A percentile compares a stretch with the other conserved stretches of the same genome.
phyloP scores from a whole-genome alignment of 2,888 invertebrate genomes.

The Eretmocerus hayati region DNA sequence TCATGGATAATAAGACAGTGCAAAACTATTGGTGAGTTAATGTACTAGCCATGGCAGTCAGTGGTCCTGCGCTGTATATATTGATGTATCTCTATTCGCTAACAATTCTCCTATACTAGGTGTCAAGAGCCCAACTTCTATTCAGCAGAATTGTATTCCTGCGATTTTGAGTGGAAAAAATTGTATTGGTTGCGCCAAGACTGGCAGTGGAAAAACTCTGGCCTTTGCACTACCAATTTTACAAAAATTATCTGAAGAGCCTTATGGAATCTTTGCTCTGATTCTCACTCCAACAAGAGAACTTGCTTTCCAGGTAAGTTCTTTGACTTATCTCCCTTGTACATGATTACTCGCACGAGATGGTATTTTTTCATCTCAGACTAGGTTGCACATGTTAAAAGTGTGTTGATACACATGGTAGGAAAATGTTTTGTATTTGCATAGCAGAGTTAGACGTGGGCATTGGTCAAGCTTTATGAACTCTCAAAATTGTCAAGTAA shows the following conservation, averaged over 20 bases:
- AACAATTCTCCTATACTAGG: conserved; percentile 58
- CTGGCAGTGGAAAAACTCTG: conserved; percentile 96
- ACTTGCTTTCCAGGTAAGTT: conserved; percentile 73
- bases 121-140: conserved; percentile 69
- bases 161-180: conserved; percentile 71
- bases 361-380: no score
- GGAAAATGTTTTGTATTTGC: no score
- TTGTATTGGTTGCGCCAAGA: conserved; percentile 94
- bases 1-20: conserved; percentile 71
- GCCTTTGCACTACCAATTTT: conserved; percentile 94
- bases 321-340: no score
- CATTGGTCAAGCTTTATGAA: no score
- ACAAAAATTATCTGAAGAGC: conserved; percentile 86
- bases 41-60: no score
- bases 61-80: no score
- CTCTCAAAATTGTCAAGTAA: no score
- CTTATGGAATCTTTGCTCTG: conserved; percentile 91
- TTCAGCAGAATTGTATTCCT: conserved; percentile 76
- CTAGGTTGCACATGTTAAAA: no score
- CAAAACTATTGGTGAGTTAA: conserved; percentile 61
- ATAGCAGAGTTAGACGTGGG: no score
- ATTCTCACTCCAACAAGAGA: conserved; percentile 93
- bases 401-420: no score
- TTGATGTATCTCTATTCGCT: no score
- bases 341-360: no score